A percentile compares a stretch with the other conserved stretches of the same genome.
phyloP scores from a whole-genome alignment of 2,797 vertebrate genomes.

The Lepidocolaptes lacrymiger region DNA sequence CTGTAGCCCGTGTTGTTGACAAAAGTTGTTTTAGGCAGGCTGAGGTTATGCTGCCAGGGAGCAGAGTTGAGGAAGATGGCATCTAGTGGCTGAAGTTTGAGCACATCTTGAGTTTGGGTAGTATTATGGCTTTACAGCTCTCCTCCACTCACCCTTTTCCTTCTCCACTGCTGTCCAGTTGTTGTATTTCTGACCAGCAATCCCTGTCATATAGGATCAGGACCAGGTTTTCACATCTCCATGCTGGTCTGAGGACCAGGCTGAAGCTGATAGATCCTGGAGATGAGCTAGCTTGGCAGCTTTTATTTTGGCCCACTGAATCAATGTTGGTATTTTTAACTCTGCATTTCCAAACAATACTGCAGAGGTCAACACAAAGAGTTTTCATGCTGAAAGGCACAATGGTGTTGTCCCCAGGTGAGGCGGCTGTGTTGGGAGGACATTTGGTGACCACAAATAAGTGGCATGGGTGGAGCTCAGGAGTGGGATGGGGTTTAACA shows the following conservation, averaged over 20 bases:
- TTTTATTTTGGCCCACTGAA: background rate
- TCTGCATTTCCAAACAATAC: background rate
- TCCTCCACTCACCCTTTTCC: background rate
- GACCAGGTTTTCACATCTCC: background rate
- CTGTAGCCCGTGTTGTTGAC: background rate
- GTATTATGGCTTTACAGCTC: background rate
- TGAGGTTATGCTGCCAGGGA: background rate
- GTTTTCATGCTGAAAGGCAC: background rate
- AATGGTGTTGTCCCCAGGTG: background rate
- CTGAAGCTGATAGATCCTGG: background rate
- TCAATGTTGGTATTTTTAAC: background rate
- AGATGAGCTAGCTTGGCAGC: background rate
- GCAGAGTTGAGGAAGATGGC: background rate
- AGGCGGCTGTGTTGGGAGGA: background rate
- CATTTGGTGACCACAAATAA: background rate
- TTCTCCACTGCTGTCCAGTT: background rate
- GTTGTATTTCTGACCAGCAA: background rate
- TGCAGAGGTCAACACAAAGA: background rate
- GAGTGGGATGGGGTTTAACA: background rate
- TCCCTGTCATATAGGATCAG: background rate
- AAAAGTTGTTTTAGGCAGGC: background rate
- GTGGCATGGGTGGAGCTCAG: background rate
- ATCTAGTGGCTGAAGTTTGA: background rate
- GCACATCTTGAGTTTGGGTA: background rate
- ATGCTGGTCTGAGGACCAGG: background rate